Evolutionary conservation across 2,888 invertebrate genomes (phyloP), one percentile per base, ranked within the genome.

Genomic region (Zele albiditarsus): DNA sequence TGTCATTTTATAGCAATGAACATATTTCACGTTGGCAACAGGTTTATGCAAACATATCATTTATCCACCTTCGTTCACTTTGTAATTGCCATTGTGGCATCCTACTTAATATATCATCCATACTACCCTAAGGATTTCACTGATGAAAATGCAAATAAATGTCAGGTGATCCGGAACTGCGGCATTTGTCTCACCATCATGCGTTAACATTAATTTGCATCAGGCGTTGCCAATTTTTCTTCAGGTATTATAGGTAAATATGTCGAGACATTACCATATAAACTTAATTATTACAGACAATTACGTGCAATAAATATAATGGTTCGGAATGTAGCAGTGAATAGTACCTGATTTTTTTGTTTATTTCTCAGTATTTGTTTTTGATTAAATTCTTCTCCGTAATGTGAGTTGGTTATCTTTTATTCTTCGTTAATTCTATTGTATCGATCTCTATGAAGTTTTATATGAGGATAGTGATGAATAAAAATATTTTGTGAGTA

Each of bases 401-500:
- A 20, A 20, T 0, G 23, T n/a, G 20, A 6, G 8, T n/a, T 20
- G 20, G 5, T 53, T 53, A 20, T 53, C 4, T 53, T 53, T 20
- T 2, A 46, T 46, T 3, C n/a, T 6, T n/a, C n/a, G 20, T 20
- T 23, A 10, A 53, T 20, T 53, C 8, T 53, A 53, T 53, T 53
- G n/a, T 53, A 4, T 53, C n/a, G 38, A 20, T 53, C 20, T 20
- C 20, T n/a, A 53, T 53, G n/a, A 53, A 53, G 20, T 10, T n/a
- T n/a, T 5, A 53, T 53, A 53, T 20, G 53, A 3, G 53, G 6
- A n/a, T 20, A 20, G 53, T n/a, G 8, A n/a, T 53, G 53, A 53
- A 53, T 53, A 53, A 53, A 53, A 53, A 53, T 53, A 53, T 53
- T n/a, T 53, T 53, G 20, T 20, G 53, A 53, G 53, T 53, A 53